phyloP scores from a whole-genome alignment of 2,888 invertebrate genomes.

The Napeogenes inachia region DNA sequence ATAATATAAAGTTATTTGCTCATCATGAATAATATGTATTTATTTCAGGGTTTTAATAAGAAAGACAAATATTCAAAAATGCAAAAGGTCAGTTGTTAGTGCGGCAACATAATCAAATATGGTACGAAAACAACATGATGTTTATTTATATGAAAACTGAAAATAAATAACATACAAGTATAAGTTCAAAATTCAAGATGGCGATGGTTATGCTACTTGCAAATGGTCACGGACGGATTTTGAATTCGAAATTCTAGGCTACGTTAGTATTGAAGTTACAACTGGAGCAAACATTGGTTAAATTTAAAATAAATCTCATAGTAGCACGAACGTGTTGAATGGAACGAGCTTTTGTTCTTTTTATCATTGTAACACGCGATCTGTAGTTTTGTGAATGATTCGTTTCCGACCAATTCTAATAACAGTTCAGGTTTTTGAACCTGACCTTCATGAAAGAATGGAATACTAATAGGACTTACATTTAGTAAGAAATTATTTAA shows the following conservation, averaged over 20 bases:
- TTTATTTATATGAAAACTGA: no score
- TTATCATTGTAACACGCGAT: conserved; percentile 3
- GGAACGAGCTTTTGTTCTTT: not conserved
- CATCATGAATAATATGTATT: no score
- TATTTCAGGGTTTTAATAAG: no score
- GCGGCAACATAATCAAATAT: no score
- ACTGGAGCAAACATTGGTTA: conserved; percentile 1
- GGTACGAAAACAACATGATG: no score
- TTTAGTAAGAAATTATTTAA: no score
- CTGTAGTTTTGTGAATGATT: conserved; percentile 1
- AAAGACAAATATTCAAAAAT: conserved; percentile 10
- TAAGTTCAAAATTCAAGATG: not conserved
- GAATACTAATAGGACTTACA: no score
- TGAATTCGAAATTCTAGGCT: not conserved
- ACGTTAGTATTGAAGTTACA: not conserved
- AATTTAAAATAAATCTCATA: conserved; percentile 6
- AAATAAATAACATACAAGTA: not conserved
- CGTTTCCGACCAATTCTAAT: no score
- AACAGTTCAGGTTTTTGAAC: no score
- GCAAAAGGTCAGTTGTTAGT: no score
- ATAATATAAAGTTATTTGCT: no score
- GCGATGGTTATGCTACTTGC: not conserved
- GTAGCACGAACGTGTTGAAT: not conserved
- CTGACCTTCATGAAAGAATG: no score
- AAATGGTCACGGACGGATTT: not conserved